Base-by-base conservation (phyloP, 2,113 vertebrate species). In the Cranoglanis bouderius region DNA sequence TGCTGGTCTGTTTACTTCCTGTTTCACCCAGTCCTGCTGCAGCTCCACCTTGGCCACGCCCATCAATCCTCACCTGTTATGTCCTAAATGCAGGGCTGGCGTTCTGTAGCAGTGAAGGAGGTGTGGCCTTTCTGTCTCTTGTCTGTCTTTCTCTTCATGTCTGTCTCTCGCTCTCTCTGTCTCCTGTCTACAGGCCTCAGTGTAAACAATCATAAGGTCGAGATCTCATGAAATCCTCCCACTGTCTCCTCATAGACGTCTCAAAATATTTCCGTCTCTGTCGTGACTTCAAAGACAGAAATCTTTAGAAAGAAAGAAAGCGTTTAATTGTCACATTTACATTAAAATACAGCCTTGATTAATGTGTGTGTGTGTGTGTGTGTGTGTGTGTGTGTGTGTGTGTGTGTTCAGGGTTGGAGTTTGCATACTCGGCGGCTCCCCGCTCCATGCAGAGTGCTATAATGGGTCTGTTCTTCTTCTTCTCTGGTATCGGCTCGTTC, bases 401-500 rank as follows among this genome's bases (percentile, higher is more conserved):
- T 94, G 61, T 91, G 29, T 63, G 75, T 90, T 4, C 91, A 99
- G 98, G 98, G 84, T 94, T 99, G 88, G 98, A 99, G 92, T 99
- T 99, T 86, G 98, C 98, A 0, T 99, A 99, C 89, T 98, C 98
- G 0, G 98, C 98, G 2, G 98, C 98, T 24, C 98, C 98, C 2
- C 98, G 96, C 90, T 97, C 98, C 61, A 99, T 99, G 98, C 98
- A 99, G 96, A 99, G 98, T 35, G 98, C 97, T 75, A 96, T 99
- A 78, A 99, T 99, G 98, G 98, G 98, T 3, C 94, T 99, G 13
- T 99, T 99, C 94, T 99, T 99, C 87, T 99, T 99, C 95, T 99
- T 99, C 88, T 99, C 98, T 10, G 98, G 98, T 1, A 95, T 99
- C 1, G 98, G 98, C 2, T 99, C 98, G 0, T 98, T 99, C 2